Base-by-base conservation (phyloP, 2,113 vertebrate genomes). In the Heterochromis multidens region DNA sequence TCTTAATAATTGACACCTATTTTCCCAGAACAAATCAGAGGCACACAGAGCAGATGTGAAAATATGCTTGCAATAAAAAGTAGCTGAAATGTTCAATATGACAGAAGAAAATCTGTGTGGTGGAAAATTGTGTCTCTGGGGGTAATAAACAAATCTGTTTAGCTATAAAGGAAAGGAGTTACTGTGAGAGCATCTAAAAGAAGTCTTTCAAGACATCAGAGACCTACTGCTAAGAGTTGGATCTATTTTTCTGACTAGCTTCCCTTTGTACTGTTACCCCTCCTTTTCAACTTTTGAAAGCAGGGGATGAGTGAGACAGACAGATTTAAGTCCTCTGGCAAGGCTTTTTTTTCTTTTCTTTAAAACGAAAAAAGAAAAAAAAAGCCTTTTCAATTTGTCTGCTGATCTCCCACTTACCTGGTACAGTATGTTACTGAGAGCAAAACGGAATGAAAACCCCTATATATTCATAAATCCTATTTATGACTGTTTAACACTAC, bases 61-160 rank as follows among this genome's bases (percentile, higher is more conserved):
- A 29, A 35, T 58, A 57, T 65, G 25, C 57, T 5, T 7, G 59
- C 77, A 29, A 59, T 31, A 79, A 80, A 60, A 83, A 87, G 54
- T 33, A 62, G 76, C 74, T 74, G 83, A 84, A 74, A 74, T n/a
- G 3, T 37, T 25, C 79, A 63, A 8, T 21, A 86, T 78, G 9
- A 29, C 56, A 82, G 31, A 57, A 56, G 54, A 19, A 23, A 46
- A 80, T 46, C 77, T 23, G 40, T 17, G 7, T 17, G n/a, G 79
- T 70, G 78, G 54, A 59, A 6, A 84, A 29, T 58, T 49, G n/a
- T 27, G 76, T 89, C 86, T 85, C 85, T 12, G 72, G 61, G 84
- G 91, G 63, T 80, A 82, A 91, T 89, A 90, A 89, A 83, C 85
- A 86, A 85, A 92, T 93, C 89, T 87, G 79, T 90, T 93, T 83